phyloP scores from a whole-genome alignment of 2,113 vertebrate species.

The Orthonyx spaldingii region DNA sequence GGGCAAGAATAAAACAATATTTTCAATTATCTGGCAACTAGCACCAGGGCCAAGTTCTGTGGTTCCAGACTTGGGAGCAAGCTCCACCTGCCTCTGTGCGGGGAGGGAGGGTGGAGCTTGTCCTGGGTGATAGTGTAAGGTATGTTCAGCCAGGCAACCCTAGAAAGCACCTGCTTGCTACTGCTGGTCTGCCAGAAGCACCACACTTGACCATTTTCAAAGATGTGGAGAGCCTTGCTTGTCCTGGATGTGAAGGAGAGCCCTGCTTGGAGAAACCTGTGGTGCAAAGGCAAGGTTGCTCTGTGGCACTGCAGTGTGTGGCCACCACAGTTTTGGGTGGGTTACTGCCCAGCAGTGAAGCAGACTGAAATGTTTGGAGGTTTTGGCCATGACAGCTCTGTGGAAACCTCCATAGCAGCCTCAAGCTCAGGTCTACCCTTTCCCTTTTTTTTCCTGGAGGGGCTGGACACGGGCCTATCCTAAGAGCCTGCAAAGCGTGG shows the following conservation, averaged over 20 bases:
- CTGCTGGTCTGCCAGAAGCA: background rate
- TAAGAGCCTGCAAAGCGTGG: rapidly evolving
- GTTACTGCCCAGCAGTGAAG: background rate
- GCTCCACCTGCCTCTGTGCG: background rate
- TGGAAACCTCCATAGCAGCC: background rate
- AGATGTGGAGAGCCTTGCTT: background rate
- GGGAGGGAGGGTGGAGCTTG: background rate
- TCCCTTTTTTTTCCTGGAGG: background rate
- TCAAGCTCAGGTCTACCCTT: background rate
- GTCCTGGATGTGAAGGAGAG: background rate
- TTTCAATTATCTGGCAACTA: background rate
- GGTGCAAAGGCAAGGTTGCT: background rate
- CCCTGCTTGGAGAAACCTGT: background rate
- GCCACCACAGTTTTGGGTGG: background rate
- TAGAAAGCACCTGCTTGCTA: background rate
- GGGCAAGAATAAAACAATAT: background rate
- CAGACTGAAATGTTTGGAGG: background rate
- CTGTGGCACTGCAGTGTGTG: background rate
- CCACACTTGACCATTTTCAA: background rate
- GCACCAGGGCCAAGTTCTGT: background rate
- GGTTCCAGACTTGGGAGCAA: background rate
- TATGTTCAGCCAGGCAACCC: background rate
- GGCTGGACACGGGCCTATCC: background rate
- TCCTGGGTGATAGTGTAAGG: background rate
- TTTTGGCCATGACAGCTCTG: background rate